phyloP scores from a whole-genome alignment of 2,888 invertebrate species.

The Eulithis prunata region DNA sequence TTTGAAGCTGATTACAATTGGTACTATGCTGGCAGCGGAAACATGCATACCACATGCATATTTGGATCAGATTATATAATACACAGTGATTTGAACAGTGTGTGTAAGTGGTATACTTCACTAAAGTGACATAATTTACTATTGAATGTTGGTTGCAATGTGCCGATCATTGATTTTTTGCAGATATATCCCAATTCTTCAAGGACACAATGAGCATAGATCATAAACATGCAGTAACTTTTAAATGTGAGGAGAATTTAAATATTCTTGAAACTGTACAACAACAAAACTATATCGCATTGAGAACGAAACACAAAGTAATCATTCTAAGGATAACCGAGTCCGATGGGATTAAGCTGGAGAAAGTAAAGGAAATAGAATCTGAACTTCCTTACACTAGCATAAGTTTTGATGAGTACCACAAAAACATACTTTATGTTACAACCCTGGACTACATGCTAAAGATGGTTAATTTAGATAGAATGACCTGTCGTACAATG shows the following conservation, averaged over 20 bases:
- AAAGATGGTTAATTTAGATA: slow-evolving; percentile 70
- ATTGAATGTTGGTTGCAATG: too few relatives aligned
- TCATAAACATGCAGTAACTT: slow-evolving; percentile 49
- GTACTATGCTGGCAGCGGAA: slow-evolving; percentile 77
- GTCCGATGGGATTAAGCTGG: slow-evolving; percentile 49
- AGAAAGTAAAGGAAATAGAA: slow-evolving; percentile 62
- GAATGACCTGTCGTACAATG: slow-evolving; percentile 62
- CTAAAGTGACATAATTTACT: too few relatives aligned
- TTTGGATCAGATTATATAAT: slow-evolving; percentile 65
- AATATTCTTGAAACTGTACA: slow-evolving; percentile 73
- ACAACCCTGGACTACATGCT: slow-evolving; percentile 63
- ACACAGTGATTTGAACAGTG: slow-evolving; percentile 63
- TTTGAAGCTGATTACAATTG: slow-evolving; percentile 73
- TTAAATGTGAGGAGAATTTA: slow-evolving; percentile 57
- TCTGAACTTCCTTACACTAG: slow-evolving; percentile 68
- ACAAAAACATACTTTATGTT: slow-evolving; percentile 70
- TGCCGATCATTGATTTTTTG: slow-evolving; percentile 29
- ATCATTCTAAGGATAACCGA: slow-evolving; percentile 62
- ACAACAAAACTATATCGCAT: slow-evolving; percentile 60
- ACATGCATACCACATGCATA: slow-evolving; percentile 60
- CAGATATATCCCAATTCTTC: slow-evolving; percentile 67
- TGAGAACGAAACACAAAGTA: slow-evolving; percentile 69
- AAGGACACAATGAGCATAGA: slow-evolving; percentile 54
- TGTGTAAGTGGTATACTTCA: slow-evolving; percentile 62
- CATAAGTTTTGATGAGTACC: slow-evolving; percentile 69